Percentiles rank a stretch among this genome's conserved stretches.
Conservation (phyloP, 2,113 vertebrate species). For the Scomber scombrus region DNA sequence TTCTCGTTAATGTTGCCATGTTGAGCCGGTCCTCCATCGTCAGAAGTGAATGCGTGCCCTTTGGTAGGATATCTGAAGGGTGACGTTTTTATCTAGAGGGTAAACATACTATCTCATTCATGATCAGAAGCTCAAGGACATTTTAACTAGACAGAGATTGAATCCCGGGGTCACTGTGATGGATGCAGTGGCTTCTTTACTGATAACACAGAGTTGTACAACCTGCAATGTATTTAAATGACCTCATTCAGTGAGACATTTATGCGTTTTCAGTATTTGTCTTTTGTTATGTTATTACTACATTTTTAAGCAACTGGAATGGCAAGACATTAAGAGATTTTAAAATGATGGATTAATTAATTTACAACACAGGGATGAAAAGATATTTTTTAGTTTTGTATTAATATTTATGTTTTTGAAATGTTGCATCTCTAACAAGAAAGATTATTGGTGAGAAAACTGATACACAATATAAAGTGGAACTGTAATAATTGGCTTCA, state of each 20-base stretch:
- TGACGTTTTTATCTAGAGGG: constrained; percentile 55
- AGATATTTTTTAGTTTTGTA: background rate
- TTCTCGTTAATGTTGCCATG: constrained; percentile 9
- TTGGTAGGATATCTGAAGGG: constrained; percentile 36
- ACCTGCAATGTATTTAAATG: constrained; percentile 9
- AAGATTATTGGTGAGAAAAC: background rate
- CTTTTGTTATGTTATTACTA: too few species aligned
- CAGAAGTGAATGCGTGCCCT: constrained; percentile 15
- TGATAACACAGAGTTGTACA: constrained; percentile 45
- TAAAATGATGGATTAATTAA: too few species aligned
- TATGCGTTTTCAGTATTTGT: background rate
- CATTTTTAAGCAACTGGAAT: too few species aligned
- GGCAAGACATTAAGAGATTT: too few species aligned
- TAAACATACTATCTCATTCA: constrained; percentile 66
- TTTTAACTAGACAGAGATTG: constrained; percentile 54
- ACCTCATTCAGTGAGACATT: constrained; percentile 11
- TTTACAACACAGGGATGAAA: background rate
- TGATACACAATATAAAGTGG: background rate
- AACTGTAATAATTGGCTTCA: background rate
- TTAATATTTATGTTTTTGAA: background rate
- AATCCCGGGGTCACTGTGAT: constrained; percentile 50
- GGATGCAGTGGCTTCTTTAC: constrained; percentile 36
- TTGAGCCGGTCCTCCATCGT: constrained; percentile 35
- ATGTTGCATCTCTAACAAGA: background rate
- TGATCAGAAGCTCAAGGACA: constrained; percentile 67